Base-by-base conservation (phyloP, 2,113 vertebrate species). In the Phrynosoma platyrhinos region DNA sequence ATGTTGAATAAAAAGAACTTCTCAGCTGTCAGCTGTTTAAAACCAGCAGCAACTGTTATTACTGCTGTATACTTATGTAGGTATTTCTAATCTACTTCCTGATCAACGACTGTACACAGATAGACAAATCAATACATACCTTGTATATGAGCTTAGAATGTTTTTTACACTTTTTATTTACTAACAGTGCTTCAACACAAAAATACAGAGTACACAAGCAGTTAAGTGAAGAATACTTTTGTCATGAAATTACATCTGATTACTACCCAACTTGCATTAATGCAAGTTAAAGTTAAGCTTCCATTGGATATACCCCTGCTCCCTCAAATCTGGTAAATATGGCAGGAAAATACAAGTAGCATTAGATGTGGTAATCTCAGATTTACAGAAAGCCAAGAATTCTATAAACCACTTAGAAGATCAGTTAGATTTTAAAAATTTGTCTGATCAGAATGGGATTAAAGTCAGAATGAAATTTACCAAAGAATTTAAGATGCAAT, bases 281-380 rank as follows among this genome's bases (percentile, higher is more conserved):
- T 12, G 9, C 9, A 47, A 40, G 32, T 81, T 81, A 36, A 81
- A 23, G 64, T 64, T n/a, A 81, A 81, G 13, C 9, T 5, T 64
- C 20, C 58, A 64, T 40, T 20, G n/a, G 10, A 81, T 23, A 10
- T 64, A 36, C 62, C 40, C 55, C 14, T 30, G 4, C 25, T 7
- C 32, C 12, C 12, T 64, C 18, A 25, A 10, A 25, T 23, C 40
- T 53, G 68, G n/a, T 32, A 58, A 74, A 74, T 30, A 9, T 74
- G 72, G 32, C 83, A 75, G 83, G 32, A 58, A 84, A 75, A 32
- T 36, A 84, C 21, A 84, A 32, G n/a, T 18, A 83, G 27, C 42
- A 10, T 69, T 83, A 53, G 9, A 9, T 27, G 6, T 58, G 10
- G 1, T 74, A 55, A 74, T 25, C 12, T 58, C 74, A 84, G 23